Conservation (phyloP, 2,797 vertebrate genomes). For the Sus cebifrons region DNA sequence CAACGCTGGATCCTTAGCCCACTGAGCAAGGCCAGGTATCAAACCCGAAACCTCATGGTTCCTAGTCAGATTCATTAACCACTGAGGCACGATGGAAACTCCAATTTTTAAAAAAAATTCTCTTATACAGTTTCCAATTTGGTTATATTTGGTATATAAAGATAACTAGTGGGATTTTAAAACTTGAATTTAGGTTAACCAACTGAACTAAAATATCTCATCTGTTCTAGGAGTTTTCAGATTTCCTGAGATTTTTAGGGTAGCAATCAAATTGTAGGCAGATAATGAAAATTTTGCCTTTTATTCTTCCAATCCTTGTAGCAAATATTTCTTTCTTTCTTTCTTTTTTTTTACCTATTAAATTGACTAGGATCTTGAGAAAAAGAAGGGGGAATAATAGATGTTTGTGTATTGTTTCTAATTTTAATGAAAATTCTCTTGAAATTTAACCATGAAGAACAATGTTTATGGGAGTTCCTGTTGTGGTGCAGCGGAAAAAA, state of each 20-base stretch:
- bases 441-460: slow-evolving; percentile 41
- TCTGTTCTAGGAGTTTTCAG: slow-evolving; percentile 51
- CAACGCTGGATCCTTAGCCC: too few relatives aligned
- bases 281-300: slow-evolving; percentile 32
- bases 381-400: neutral
- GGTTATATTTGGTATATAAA: slow-evolving; percentile 40
- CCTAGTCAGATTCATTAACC: too few relatives aligned
- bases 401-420: neutral
- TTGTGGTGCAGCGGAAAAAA: too few relatives aligned
- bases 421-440: slow-evolving; percentile 58
- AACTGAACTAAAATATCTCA: slow-evolving; percentile 41
- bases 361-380: neutral
- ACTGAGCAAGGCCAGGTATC: too few relatives aligned
- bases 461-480: slow-evolving; percentile 14
- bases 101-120: neutral
- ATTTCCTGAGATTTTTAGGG: slow-evolving; percentile 34
- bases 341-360: neutral
- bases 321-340: neutral
- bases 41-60: too few relatives aligned
- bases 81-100: neutral
- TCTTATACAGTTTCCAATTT: slow-evolving; percentile 5
- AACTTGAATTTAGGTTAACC: neutral
- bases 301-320: slow-evolving; percentile 3
- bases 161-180: slow-evolving; percentile 31
- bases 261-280: slow-evolving; percentile 36